Evolutionary conservation across 2,888 invertebrate genomes (phyloP).

Genomic region (Trissoscelio sp.): DNA sequence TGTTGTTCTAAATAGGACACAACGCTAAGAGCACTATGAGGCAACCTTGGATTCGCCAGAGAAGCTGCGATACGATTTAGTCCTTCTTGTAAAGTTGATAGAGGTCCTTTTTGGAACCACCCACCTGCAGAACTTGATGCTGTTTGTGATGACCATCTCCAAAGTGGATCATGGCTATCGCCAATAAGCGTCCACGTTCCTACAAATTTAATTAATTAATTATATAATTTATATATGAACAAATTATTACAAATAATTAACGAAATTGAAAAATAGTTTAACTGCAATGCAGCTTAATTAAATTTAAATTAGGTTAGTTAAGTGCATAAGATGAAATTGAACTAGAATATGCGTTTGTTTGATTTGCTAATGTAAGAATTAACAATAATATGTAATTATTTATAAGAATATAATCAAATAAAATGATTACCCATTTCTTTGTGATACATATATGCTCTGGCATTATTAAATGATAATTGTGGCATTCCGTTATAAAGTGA

Average conservation of each 20-base stretch:
- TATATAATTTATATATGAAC: not conserved
- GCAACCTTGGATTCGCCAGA: constrained; percentile 78
- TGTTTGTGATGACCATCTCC: constrained; percentile 82
- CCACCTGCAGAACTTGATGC: constrained; percentile 78
- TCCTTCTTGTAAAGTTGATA: constrained; percentile 82
- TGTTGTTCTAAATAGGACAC: constrained; percentile 88
- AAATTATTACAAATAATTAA: constrained; percentile 9
- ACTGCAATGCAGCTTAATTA: too few species aligned
- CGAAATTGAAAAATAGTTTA: too few species aligned
- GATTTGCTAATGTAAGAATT: too few species aligned
- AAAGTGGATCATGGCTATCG: constrained; percentile 84
- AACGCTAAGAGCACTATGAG: constrained; percentile 76
- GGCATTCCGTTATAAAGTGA: constrained; percentile 89
- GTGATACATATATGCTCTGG: constrained; percentile 93
- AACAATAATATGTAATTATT: too few species aligned
- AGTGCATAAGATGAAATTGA: too few species aligned
- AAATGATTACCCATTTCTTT: constrained; percentile 88
- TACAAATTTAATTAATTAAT: constrained; percentile 42
- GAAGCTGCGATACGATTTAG: constrained; percentile 79
- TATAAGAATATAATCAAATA: not conserved
- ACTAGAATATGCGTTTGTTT: too few species aligned
- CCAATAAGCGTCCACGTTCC: constrained; percentile 84
- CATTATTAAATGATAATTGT: constrained; percentile 92
- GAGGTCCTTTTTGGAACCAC: constrained; percentile 80
- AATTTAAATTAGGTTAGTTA: too few species aligned